Base-by-base conservation (phyloP, 2,888 invertebrate genomes). In the Eilema griseolum region DNA sequence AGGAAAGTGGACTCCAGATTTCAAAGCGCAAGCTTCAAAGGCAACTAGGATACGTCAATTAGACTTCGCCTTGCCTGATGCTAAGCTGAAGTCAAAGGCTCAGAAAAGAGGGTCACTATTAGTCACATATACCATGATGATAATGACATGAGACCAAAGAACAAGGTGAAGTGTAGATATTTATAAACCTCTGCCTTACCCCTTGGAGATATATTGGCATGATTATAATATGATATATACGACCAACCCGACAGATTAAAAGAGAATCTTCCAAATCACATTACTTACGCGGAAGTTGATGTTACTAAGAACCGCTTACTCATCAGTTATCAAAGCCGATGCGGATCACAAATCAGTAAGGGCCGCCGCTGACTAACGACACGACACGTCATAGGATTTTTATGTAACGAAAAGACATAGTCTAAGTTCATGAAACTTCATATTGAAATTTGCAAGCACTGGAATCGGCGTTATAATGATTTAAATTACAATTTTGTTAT, bases 341-440 rank as follows among this genome's bases (percentile, higher is more conserved):
- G 70, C 71, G 67, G 75, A 83, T 82, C 81, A 81, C 85, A 83
- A 85, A 85, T 83, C 85, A 84, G 73, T 82, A 79, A 75, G 46
- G 46, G 46, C 46, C 46, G 20, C 4, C 7, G 46, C 46, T 46
- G 46, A 46, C 46, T 20, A 7, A 46, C 41, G 20, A 46, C 46
- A 46, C 20, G 46, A 20, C 41, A 16, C 41, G 16, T 1, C 7
- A 7, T 3, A 46, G 20, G 8, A 46, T 46, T 46, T 46, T 20
- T 46, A 46, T 20, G 14, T 46, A 16, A 4, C 4, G 16, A 16
- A 41, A 3, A 37, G 14, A 37, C 8, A 37, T 4, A 37, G 1
- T 14, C 2, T 37, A 14, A 14, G 37, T 3, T 14, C 1, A 14
- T 14, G 2, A 14, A 37, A 37, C 12, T 37, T 2, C 1, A 37